Base-by-base conservation (phyloP, 2,888 invertebrate species). In the Melieria omissa region DNA sequence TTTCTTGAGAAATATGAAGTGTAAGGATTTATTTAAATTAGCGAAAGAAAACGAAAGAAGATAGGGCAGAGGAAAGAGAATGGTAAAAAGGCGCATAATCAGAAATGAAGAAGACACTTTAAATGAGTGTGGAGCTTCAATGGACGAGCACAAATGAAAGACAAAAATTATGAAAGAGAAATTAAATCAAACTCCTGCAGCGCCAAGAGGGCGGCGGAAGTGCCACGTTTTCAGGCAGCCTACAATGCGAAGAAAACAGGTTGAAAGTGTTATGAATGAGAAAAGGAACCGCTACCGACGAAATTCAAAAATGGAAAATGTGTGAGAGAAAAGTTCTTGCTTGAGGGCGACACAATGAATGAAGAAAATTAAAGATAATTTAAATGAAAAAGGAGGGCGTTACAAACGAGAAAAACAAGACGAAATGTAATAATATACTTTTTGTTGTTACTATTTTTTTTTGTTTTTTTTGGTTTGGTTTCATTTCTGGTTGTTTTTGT, bases 401-500 rank as follows among this genome's bases (percentile, higher is more conserved):
- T 12, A 65, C n/a, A 58, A 66, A 42, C 45, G 10, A 55, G 55
- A 16, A 65, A 58, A 62, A 64, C 42, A 69, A 44, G 47, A 57
- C 14, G n/a, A 66, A 58, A 72, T 72, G 73, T 74, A 73, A 73
- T 71, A 77, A 72, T 72, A 73, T 73, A 63, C 42, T 70, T 49
- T 16, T 58, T 73, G 71, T 75, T 49, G 49, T 49, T 49, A 52
- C 14, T 52, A n/a, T 52, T 52, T 52, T 1, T 71, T 66, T 71
- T 72, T 69, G 69, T 66, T 71, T 72, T 69, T 1, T 29, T 29
- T 29, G 29, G 29, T 29, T 29, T 29, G 29, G 29, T 29, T 29
- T 29, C 29, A 29, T 29, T 29, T 29, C 29, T 29, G 29, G 29
- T 29, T 29, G 29, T 29, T 29, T 29, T 29, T 29, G 76, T 74